phyloP scores from a whole-genome alignment of 2,113 vertebrate genomes.

The Nothoprocta perdicaria region DNA sequence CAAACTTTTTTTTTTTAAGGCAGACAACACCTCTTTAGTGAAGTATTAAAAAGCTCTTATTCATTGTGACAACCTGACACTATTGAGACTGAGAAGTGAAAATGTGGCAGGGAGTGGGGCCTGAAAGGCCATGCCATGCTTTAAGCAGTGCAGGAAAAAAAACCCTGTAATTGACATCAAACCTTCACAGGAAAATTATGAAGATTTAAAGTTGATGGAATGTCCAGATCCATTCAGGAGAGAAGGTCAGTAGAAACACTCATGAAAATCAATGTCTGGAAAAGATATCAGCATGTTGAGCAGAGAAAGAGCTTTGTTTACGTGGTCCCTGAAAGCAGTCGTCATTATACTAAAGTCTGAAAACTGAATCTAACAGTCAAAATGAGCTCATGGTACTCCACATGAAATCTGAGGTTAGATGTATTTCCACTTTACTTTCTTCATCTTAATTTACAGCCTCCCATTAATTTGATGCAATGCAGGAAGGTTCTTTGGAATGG shows the following conservation, averaged over 20 bases:
- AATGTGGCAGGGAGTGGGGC: not conserved
- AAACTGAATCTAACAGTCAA: not conserved
- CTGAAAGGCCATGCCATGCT: not conserved
- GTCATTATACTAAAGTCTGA: not conserved
- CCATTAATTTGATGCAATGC: not conserved
- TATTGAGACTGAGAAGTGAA: not conserved
- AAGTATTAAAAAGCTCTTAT: constrained; percentile 18
- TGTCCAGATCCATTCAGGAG: not conserved
- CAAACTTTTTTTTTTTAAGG: not conserved
- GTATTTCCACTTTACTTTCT: not conserved
- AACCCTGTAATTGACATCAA: not conserved
- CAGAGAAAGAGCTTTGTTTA: not conserved
- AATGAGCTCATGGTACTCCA: not conserved
- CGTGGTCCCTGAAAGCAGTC: not conserved
- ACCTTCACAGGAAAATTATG: not conserved
- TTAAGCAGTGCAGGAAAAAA: not conserved
- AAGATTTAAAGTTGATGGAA: constrained; percentile 13
- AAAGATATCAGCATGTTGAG: not conserved
- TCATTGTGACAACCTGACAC: constrained; percentile 25
- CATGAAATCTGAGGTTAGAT: not conserved
- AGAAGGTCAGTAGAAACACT: not conserved
- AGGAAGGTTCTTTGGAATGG: not conserved
- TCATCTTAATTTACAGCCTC: not conserved
- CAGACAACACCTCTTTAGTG: not conserved
- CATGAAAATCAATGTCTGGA: not conserved